These are phyloP conservation scores for Lacerta bilineata DNA, from an alignment of 2,797 vertebrate species.

Conservation along the genomic window DNA sequence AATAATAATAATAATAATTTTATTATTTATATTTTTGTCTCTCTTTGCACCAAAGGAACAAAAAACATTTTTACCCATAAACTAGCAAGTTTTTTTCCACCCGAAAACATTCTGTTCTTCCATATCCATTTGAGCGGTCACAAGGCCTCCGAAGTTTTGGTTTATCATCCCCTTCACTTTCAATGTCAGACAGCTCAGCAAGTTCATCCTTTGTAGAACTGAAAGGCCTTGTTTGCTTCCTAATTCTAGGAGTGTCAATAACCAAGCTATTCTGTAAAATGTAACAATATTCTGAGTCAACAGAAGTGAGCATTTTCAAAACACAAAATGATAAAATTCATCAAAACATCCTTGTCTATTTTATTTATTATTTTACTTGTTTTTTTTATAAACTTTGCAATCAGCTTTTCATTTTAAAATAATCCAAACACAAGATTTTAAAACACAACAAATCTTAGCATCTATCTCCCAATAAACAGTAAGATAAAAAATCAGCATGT, in stretches of 20 bases:
- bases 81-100: conserved; percentile 98
- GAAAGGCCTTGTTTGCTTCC: conserved; percentile 96
- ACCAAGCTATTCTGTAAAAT: conserved; percentile 95
- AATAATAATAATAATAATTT: too few species aligned
- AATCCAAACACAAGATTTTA: too few species aligned
- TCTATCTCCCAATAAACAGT: too few species aligned
- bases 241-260: conserved; percentile 96
- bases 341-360: not conserved
- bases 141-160: conserved; percentile 92
- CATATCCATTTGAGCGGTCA: conserved; percentile 93
- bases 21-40: not conserved
- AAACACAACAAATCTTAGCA: too few species aligned
- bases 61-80: conserved; percentile 87
- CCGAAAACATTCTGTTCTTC: conserved; percentile 96
- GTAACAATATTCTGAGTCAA: conserved; percentile 47
- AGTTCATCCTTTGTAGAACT: conserved; percentile 97
- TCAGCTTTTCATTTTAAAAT: too few species aligned
- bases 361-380: too few species aligned
- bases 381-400: too few species aligned
- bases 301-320: not conserved
- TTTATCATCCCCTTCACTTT: conserved; percentile 94
- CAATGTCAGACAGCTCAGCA: conserved; percentile 94
- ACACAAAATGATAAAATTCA: not conserved
- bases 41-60: not conserved
- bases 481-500: too few species aligned